Base-by-base conservation (phyloP, 2,797 vertebrate species). In the Podarcis siculus region DNA sequence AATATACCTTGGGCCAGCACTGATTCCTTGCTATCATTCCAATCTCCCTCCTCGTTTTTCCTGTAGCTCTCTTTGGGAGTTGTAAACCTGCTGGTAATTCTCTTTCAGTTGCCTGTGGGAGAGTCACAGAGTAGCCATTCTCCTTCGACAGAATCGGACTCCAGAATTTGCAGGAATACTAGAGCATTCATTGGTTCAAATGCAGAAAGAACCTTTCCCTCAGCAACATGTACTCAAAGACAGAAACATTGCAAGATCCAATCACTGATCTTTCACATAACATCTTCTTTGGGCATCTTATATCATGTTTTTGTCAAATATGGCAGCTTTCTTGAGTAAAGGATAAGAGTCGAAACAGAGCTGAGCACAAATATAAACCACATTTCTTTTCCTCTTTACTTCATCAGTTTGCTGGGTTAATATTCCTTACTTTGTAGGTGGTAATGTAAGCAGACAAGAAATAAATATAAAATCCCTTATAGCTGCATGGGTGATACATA, bases 361-460 rank as follows among this genome's bases (percentile, higher is more conserved):
- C 32, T 64, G 67, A 92, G 85, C 35, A 55, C 45, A 90, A 90
- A 94, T 93, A 67, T 93, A 92, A 64, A 89, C 88, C 67, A 90
- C 92, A 94, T 72, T 85, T 30, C 35, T 81, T 39, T 78, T 66
- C 92, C 90, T 73, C 72, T 92, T n/a, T 12, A 15, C 78, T 90
- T 86, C 88, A 92, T 91, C 4, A 79, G n/a, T 92, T 92, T 80
- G 13, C 67, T 82, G 84, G 61, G 85, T 90, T 86, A 77, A 66
- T 83, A 30, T 83, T 85, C 91, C 91, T 88, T 88, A 79, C 90
- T 93, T 87, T 85, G 86, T 82, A 89, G 84, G 83, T 94, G 75
- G 86, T 86, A 94, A n/a, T 86, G 49, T 84, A 87, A 66, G 55
- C 5, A 91, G 64, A 9, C 61, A 89, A 87, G 42, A 92, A 89